These are phyloP conservation scores for Psilopogon haemacephalus DNA, from an alignment of 2,113 vertebrate genomes.

Conservation along the genomic window DNA sequence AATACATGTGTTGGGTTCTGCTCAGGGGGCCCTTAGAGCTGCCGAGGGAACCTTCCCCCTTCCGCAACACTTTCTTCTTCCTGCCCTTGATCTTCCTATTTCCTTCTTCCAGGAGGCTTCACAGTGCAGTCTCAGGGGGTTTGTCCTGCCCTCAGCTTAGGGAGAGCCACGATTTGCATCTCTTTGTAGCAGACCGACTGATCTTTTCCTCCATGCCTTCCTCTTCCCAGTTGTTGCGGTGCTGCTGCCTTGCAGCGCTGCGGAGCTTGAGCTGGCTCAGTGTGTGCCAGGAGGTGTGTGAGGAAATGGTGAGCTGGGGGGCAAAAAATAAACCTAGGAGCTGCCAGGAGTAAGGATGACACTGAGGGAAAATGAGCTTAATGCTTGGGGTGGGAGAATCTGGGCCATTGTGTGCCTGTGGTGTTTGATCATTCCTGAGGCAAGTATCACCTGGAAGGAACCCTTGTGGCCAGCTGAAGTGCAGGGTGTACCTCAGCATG, in stretches of 20 bases:
- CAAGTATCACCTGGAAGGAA: not conserved
- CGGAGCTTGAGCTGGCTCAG: rapidly evolving
- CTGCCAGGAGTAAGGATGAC: not conserved
- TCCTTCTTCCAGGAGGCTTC: not conserved
- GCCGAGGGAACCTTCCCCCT: not conserved
- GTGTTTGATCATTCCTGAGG: not conserved
- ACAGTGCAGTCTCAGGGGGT: not conserved
- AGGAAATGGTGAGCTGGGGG: not conserved
- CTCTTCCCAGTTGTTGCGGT: not conserved
- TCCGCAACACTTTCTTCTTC: not conserved
- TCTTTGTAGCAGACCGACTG: not conserved
- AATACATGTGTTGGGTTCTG: not conserved
- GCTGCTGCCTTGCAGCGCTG: not conserved
- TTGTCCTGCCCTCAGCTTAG: not conserved
- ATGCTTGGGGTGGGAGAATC: rapidly evolving
- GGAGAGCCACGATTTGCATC: not conserved
- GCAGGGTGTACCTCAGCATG: rapidly evolving
- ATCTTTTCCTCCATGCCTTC: not conserved
- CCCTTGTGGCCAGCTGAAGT: not conserved
- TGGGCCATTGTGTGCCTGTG: not conserved
- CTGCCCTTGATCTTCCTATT: not conserved
- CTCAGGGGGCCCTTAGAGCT: not conserved
- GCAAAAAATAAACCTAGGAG: not conserved
- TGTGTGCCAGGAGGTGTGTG: not conserved
- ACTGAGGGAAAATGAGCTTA: not conserved